Evolutionary conservation across 1,140 invertebrate genomes (phyloP).

Genomic region (Helicorthomorpha holstii): DNA sequence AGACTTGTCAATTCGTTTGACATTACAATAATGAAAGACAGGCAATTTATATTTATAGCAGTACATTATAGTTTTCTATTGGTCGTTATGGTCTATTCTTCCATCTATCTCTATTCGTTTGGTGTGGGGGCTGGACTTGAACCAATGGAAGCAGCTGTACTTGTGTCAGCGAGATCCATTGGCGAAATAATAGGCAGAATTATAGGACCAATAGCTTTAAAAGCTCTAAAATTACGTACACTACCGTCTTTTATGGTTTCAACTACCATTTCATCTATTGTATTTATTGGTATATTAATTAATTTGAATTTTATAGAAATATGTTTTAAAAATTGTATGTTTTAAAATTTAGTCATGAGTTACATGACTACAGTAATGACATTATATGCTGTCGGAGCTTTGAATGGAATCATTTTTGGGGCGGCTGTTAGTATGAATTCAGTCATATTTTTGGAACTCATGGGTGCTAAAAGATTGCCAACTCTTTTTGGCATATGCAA

Average conservation of each 20-base stretch:
- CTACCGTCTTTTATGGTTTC: background rate
- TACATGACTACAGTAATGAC: background rate
- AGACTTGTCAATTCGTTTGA: no score
- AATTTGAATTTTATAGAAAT: background rate
- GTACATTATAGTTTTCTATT: background rate
- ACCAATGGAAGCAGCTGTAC: background rate
- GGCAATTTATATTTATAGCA: background rate
- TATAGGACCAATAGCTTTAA: background rate
- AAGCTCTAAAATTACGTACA: background rate
- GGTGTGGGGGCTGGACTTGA: background rate
- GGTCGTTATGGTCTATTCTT: background rate
- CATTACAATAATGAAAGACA: background rate
- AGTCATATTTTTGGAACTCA: background rate
- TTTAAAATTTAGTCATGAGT: no score
- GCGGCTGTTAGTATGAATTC: background rate
- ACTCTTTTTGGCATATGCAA: background rate
- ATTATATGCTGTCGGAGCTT: background rate
- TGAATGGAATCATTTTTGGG: background rate
- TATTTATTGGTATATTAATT: background rate
- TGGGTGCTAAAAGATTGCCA: background rate
- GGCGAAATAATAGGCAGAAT: background rate
- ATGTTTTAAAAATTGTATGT: no score
- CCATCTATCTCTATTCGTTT: background rate
- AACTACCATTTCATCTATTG: background rate
- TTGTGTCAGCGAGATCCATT: background rate